Evolutionary conservation across 2,888 invertebrate species (phyloP).

Genomic region (Melanchra persicariae): DNA sequence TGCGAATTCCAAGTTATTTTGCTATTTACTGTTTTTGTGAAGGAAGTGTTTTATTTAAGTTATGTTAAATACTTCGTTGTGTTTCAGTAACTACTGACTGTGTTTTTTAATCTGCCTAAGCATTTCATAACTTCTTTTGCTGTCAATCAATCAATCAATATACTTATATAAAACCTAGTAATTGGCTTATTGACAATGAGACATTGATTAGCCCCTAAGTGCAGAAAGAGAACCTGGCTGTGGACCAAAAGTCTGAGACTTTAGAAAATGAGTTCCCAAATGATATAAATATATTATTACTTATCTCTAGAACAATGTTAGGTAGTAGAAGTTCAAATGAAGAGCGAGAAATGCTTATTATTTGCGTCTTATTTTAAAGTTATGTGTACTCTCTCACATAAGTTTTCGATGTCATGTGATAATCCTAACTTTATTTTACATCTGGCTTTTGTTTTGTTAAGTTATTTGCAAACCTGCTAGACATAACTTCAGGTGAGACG

Average conservation of each 20-base stretch:
- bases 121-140: not conserved
- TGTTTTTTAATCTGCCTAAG: too few relatives aligned
- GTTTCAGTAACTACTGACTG: too few relatives aligned
- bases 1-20: conserved; percentile 66
- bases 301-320: not conserved
- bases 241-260: not conserved
- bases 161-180: too few relatives aligned
- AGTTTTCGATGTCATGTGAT: conserved; percentile 5
- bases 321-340: not conserved
- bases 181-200: not conserved
- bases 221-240: too few relatives aligned
- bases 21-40: conserved; percentile 49
- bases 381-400: not conserved
- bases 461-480: not conserved
- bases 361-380: conserved; percentile 1
- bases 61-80: not conserved
- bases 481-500: not conserved
- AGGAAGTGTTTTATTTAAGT: conserved; percentile 18
- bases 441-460: conserved; percentile 14
- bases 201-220: not conserved
- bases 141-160: too few relatives aligned
- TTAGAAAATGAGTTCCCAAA: not conserved
- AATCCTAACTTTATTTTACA: conserved; percentile 2
- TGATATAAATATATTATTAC: not conserved
- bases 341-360: not conserved